Percentiles rank a stretch among this genome's conserved stretches.
Evolutionary conservation across 1,140 invertebrate species (phyloP).

Genomic region (Cecropterus lyciades): DNA sequence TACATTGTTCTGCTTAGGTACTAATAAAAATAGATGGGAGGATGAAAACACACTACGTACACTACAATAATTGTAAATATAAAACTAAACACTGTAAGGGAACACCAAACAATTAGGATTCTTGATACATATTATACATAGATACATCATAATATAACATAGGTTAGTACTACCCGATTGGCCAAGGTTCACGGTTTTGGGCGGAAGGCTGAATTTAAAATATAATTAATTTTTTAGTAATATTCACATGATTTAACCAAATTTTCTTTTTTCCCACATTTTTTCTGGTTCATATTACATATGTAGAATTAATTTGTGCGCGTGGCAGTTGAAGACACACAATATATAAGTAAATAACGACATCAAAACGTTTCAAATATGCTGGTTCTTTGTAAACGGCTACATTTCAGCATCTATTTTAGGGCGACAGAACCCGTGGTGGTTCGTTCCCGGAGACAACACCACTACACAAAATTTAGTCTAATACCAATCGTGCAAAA

Average conservation of each 20-base stretch:
- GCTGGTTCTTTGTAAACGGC: too few species aligned
- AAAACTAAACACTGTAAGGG: constrained; percentile 22
- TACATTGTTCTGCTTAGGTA: constrained; percentile 17
- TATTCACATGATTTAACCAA: background rate
- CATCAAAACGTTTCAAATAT: too few species aligned
- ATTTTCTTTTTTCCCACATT: background rate
- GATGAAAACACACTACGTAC: background rate
- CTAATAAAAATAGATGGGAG: background rate
- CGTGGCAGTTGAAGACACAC: too few species aligned
- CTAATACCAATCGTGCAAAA: too few species aligned
- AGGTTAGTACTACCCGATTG: constrained; percentile 4
- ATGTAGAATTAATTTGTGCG: too few species aligned
- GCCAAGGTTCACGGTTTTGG: constrained; percentile 12
- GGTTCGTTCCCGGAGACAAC: too few species aligned
- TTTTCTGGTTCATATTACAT: too few species aligned
- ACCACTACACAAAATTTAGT: too few species aligned
- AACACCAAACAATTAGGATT: constrained; percentile 29
- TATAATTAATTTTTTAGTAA: background rate
- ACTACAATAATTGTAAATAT: constrained; percentile 19
- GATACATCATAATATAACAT: constrained; percentile 12
- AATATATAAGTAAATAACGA: too few species aligned
- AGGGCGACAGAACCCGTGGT: too few species aligned
- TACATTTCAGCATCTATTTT: too few species aligned
- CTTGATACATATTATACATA: constrained; percentile 12
- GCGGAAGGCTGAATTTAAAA: constrained; percentile 1